Conservation (phyloP, 2,113 vertebrate species). For the Corythaeola cristata region DNA sequence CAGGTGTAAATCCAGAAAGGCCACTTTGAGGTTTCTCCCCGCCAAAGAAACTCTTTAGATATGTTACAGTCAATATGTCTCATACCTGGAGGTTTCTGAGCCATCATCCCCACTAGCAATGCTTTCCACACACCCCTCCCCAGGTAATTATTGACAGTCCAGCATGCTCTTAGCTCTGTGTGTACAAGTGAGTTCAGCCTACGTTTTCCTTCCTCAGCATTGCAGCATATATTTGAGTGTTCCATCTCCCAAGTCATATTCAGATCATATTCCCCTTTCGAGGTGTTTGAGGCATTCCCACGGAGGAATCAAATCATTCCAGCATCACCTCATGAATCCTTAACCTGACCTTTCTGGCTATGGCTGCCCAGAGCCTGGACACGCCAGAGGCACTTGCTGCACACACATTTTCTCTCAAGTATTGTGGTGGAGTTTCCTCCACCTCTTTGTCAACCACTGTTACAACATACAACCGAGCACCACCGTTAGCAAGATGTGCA, state of each 20-base stretch:
- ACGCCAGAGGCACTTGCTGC: neutral
- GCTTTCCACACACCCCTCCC: neutral
- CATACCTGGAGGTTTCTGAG: neutral
- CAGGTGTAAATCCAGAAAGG: neutral
- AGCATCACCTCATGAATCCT: neutral
- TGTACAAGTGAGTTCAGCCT: neutral
- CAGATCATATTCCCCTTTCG: neutral
- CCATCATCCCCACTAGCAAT: neutral
- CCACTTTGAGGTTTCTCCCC: neutral
- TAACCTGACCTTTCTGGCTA: neutral
- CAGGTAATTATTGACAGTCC: neutral
- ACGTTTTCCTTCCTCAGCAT: neutral
- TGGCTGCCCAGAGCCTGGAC: neutral
- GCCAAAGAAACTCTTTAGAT: neutral
- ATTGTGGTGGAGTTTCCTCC: constrained; percentile 6
- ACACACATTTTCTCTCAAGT: neutral
- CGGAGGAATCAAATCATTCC: neutral
- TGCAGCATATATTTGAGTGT: fast-evolving
- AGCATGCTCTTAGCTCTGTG: neutral
- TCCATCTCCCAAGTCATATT: neutral
- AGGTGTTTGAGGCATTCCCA: neutral
- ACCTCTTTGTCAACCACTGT: constrained; percentile 51
- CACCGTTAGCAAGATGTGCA: constrained; percentile 14
- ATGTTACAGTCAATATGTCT: neutral
- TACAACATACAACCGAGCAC: constrained; percentile 5